A percentile compares a stretch with the other conserved stretches of the same genome.
These are phyloP conservation scores for Palloptera scutellata DNA, from an alignment of 2,888 invertebrate genomes.

Conservation along the genomic window DNA sequence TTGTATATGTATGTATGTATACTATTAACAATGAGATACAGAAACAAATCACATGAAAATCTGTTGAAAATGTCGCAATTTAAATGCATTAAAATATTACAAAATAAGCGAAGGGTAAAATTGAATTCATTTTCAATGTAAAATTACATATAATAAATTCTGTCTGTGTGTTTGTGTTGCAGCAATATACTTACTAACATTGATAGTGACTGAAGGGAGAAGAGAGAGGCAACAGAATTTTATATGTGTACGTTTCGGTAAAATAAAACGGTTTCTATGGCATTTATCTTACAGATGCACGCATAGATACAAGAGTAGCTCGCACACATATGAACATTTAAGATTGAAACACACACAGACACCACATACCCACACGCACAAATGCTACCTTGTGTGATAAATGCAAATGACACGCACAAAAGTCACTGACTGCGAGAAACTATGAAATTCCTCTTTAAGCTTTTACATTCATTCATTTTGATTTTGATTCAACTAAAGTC, in stretches of 20 bases:
- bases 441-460: not conserved
- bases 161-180: not conserved
- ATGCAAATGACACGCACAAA: not conserved
- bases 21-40: too few species aligned
- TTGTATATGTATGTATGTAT: not conserved
- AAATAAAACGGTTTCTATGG: conserved; percentile 18
- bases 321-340: not conserved
- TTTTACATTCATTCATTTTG: conserved; percentile 27
- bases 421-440: not conserved
- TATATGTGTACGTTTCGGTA: too few species aligned
- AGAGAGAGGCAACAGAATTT: not conserved
- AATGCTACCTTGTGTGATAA: conserved; percentile 3
- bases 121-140: conserved; percentile 34
- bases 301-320: conserved; percentile 5
- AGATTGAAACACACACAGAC: conserved; percentile 5
- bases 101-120: conserved; percentile 29
- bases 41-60: conserved; percentile 16
- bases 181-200: conserved; percentile 19
- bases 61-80: conserved; percentile 41
- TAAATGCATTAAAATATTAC: conserved; percentile 45
- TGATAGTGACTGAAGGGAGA: not conserved
- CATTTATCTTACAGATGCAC: conserved; percentile 37
- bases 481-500: conserved; percentile 25
- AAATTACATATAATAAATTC: conserved; percentile 40
- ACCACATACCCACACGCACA: conserved; percentile 20